Evolutionary conservation across 1,140 invertebrate genomes (phyloP).

Genomic region (Drosophila sp.): DNA sequence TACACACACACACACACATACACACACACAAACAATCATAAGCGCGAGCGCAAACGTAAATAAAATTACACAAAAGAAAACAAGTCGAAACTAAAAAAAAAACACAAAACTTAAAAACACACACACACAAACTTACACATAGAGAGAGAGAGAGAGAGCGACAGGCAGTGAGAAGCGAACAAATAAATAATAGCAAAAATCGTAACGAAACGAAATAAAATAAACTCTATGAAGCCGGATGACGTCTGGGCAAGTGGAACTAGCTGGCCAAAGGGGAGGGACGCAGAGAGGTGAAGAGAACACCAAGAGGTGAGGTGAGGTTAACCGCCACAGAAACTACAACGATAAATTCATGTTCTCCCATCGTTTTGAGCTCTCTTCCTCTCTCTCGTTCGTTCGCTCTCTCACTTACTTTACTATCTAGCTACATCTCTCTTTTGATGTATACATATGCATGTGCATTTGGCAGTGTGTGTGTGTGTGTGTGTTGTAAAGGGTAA

Average conservation of each 20-base stretch:
- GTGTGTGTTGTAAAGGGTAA: slow-evolving; percentile 31
- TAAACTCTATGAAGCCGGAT: slow-evolving; percentile 73
- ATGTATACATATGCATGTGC: not conserved
- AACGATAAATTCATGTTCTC: slow-evolving; percentile 53
- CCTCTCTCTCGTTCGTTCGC: slow-evolving; percentile 20
- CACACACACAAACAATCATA: slow-evolving; percentile 45
- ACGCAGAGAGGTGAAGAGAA: not conserved
- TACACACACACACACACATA: slow-evolving; percentile 63
- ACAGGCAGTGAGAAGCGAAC: slow-evolving; percentile 61
- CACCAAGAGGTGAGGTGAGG: slow-evolving; percentile 45
- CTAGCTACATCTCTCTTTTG: slow-evolving; percentile 19
- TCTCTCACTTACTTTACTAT: slow-evolving; percentile 18
- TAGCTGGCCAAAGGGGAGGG: not conserved
- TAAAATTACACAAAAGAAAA: slow-evolving; percentile 83
- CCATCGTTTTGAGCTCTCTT: slow-evolving; percentile 11
- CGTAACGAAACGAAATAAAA: slow-evolving; percentile 80
- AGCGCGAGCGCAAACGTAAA: slow-evolving; percentile 54
- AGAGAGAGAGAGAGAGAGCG: slow-evolving; percentile 23
- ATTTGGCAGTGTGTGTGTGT: slow-evolving; percentile 8
- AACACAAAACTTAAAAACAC: slow-evolving; percentile 64
- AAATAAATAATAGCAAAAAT: slow-evolving; percentile 82
- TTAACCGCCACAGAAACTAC: slow-evolving; percentile 56
- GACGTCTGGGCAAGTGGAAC: slow-evolving; percentile 49
- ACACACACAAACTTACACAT: slow-evolving; percentile 49
- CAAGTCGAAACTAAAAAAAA: slow-evolving; percentile 76